Conservation (phyloP, 2,113 vertebrate species). For the Tyto alba region DNA sequence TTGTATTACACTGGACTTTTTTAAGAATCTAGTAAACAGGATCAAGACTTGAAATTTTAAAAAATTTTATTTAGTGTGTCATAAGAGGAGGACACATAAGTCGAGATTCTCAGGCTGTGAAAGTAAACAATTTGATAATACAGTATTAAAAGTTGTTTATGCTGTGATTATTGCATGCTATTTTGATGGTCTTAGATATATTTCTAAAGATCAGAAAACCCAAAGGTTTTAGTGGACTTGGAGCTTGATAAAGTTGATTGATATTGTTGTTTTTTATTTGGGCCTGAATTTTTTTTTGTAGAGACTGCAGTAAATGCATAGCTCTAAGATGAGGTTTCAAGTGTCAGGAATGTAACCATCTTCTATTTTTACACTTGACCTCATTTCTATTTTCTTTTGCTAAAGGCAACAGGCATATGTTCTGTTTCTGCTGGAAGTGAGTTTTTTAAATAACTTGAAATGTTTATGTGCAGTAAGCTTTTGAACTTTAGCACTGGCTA, state of each 20-base stretch:
- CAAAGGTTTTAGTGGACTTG: neutral
- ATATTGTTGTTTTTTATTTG: neutral
- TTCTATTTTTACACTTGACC: constrained; percentile 65
- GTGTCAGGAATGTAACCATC: constrained; percentile 51
- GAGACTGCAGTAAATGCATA: constrained; percentile 32
- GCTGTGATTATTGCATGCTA: neutral
- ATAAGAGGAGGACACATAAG: neutral
- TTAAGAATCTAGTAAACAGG: neutral
- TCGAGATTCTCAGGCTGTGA: neutral
- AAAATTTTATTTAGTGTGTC: neutral
- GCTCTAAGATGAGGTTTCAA: constrained; percentile 52
- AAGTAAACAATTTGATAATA: neutral
- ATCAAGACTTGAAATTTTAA: neutral
- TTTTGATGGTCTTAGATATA: neutral
- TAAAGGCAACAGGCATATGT: constrained; percentile 36
- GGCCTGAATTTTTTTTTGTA: neutral
- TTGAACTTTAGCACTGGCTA: neutral
- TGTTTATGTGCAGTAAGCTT: neutral
- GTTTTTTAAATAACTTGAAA: constrained; percentile 14
- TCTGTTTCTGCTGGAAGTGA: constrained; percentile 33
- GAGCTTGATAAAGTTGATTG: neutral
- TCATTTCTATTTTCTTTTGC: constrained; percentile 56
- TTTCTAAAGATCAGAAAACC: neutral
- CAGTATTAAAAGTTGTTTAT: neutral
- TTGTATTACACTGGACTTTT: neutral